phyloP scores from a whole-genome alignment of 2,888 invertebrate species.

The Hymenopus coronatus region DNA sequence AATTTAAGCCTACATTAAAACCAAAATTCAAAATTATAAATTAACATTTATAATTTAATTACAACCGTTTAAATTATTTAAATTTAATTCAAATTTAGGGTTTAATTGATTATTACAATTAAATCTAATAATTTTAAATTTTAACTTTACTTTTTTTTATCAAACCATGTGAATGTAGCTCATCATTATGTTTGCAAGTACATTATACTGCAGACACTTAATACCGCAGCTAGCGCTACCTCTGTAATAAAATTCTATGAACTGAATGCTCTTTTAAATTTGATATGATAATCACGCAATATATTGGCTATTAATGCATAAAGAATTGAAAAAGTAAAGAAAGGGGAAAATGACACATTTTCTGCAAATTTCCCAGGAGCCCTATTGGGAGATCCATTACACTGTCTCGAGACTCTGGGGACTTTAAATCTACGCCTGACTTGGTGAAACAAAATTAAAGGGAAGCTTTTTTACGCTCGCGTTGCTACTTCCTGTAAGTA shows the following conservation, averaged over 20 bases:
- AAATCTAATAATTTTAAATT: too few relatives aligned
- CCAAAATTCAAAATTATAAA: too few relatives aligned
- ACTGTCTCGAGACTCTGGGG: not conserved
- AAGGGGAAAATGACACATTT: not conserved
- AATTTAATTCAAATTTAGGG: too few relatives aligned
- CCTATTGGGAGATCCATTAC: not conserved
- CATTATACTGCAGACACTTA: too few relatives aligned
- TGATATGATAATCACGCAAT: not conserved
- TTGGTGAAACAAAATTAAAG: not conserved
- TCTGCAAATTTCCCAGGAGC: not conserved
- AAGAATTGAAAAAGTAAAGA: not conserved
- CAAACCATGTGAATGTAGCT: too few relatives aligned
- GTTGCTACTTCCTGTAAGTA: not conserved
- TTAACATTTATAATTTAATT: too few relatives aligned
- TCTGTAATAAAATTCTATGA: not conserved
- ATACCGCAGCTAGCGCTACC: too few relatives aligned
- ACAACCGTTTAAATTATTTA: too few relatives aligned
- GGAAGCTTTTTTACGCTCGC: not conserved
- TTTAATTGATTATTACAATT: too few relatives aligned
- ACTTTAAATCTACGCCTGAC: not conserved
- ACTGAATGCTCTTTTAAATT: not conserved
- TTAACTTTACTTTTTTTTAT: too few relatives aligned
- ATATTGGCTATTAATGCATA: not conserved
- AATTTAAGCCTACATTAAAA: too few relatives aligned
- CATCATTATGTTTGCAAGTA: too few relatives aligned